Evolutionary conservation across 2,113 vertebrate species (phyloP).

Genomic region (Eulemur macaco): DNA sequence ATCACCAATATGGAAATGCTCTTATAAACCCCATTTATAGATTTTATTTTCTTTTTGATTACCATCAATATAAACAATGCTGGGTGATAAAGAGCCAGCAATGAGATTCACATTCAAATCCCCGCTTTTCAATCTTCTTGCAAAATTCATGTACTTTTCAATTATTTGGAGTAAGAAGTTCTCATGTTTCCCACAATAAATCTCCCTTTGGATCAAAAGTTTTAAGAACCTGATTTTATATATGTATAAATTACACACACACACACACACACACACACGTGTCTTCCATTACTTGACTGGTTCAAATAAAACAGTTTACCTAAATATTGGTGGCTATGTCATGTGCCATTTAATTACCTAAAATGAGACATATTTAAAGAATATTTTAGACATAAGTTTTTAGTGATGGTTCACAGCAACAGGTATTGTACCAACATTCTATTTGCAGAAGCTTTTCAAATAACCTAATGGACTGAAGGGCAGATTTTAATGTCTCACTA

Average conservation of each 20-base stretch:
- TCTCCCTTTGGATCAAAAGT: accelerated
- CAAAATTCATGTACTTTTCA: neutral
- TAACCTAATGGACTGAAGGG: neutral
- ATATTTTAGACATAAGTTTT: neutral
- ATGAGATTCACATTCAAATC: neutral
- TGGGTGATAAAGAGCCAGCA: neutral
- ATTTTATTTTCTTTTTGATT: neutral
- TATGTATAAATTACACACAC: neutral
- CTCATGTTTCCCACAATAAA: neutral
- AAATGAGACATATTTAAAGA: neutral
- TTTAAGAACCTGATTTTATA: neutral
- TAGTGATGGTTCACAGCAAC: neutral
- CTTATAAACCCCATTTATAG: neutral
- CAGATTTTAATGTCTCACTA: neutral
- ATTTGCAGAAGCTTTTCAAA: conserved; percentile 25
- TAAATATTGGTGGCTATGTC: neutral
- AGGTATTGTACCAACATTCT: neutral
- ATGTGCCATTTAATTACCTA: neutral
- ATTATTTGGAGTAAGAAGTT: neutral
- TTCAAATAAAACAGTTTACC: neutral
- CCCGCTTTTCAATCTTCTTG: neutral
- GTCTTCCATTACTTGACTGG: accelerated
- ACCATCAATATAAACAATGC: neutral
- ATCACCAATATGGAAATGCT: neutral
- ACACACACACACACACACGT: neutral